Percentiles rank a stretch among this genome's conserved stretches.
Conservation (phyloP, 2,113 vertebrate species). For the Ophiodon elongatus region DNA sequence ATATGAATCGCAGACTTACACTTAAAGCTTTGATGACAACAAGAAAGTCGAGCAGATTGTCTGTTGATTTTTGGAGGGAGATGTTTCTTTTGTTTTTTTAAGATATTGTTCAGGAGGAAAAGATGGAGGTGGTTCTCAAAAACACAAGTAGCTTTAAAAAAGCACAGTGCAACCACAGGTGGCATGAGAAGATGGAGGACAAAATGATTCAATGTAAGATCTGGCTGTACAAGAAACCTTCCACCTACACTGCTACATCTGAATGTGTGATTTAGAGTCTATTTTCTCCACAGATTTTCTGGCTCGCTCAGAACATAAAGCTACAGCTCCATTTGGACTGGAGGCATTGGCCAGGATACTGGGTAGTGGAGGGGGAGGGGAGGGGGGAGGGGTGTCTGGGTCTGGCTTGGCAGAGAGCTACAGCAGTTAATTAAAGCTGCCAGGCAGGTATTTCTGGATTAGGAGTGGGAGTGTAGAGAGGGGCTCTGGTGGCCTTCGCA, state of each 20-base stretch:
- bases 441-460: slow-evolving; percentile 72
- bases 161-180: slow-evolving; percentile 55
- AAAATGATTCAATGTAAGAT: slow-evolving; percentile 62
- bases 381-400: slow-evolving; percentile 17
- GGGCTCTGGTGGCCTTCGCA: slow-evolving; percentile 24
- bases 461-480: slow-evolving; percentile 53
- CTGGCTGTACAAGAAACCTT: slow-evolving; percentile 61
- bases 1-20: background rate
- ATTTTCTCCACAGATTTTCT: slow-evolving; percentile 68
- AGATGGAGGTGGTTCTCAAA: slow-evolving; percentile 49
- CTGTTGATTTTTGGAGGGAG: background rate
- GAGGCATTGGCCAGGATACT: slow-evolving; percentile 33
- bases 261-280: slow-evolving; percentile 72
- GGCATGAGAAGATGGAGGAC: slow-evolving; percentile 58
- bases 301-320: slow-evolving; percentile 49
- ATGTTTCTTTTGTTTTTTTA: slow-evolving; percentile 28
- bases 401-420: slow-evolving; percentile 48
- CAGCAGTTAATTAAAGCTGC: slow-evolving; percentile 67
- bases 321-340: slow-evolving; percentile 50
- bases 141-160: slow-evolving; percentile 51
- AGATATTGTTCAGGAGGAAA: slow-evolving; percentile 11
- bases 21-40: background rate
- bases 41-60: background rate
- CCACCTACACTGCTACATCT: slow-evolving; percentile 69
- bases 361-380: slow-evolving; percentile 18